Conservation (phyloP, 1,140 invertebrate species). For the Lycorma delicatula region DNA sequence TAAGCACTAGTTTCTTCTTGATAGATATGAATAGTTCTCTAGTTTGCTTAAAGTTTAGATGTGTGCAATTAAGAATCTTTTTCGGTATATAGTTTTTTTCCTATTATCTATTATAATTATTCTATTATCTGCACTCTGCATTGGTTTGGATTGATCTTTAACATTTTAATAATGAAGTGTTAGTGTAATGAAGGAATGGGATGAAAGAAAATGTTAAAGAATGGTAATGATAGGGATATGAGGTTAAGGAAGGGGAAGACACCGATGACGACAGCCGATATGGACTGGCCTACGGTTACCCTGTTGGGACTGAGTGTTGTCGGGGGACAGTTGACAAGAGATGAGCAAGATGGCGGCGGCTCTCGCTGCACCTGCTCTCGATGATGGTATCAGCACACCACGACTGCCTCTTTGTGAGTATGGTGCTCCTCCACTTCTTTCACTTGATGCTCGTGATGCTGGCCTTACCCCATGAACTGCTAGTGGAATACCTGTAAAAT, state of each 20-base stretch:
- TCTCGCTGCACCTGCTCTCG: constrained; percentile 78
- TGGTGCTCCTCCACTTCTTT: constrained; percentile 16
- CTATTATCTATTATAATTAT: too few relatives aligned
- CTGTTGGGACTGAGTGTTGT: constrained; percentile 40
- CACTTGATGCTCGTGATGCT: constrained; percentile 53
- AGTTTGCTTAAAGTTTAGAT: too few relatives aligned
- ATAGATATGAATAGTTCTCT: too few relatives aligned
- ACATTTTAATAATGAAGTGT: too few relatives aligned
- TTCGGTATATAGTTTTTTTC: too few relatives aligned
- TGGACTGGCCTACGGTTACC: constrained; percentile 36
- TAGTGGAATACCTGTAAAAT: constrained; percentile 48
- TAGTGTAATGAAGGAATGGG: not conserved
- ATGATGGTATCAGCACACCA: constrained; percentile 57
- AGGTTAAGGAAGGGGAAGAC: not conserved
- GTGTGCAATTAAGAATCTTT: too few relatives aligned
- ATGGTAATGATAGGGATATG: not conserved
- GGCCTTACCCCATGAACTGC: constrained; percentile 51
- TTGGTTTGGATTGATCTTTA: too few relatives aligned
- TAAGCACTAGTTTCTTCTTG: too few relatives aligned
- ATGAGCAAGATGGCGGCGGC: constrained; percentile 84
- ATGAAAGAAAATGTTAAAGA: not conserved
- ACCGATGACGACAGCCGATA: not conserved
- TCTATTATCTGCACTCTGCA: too few relatives aligned
- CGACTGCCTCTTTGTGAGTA: constrained; percentile 48
- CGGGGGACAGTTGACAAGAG: constrained; percentile 62